phyloP scores from a whole-genome alignment of 2,888 invertebrate genomes.

The Brachyptera putata region DNA sequence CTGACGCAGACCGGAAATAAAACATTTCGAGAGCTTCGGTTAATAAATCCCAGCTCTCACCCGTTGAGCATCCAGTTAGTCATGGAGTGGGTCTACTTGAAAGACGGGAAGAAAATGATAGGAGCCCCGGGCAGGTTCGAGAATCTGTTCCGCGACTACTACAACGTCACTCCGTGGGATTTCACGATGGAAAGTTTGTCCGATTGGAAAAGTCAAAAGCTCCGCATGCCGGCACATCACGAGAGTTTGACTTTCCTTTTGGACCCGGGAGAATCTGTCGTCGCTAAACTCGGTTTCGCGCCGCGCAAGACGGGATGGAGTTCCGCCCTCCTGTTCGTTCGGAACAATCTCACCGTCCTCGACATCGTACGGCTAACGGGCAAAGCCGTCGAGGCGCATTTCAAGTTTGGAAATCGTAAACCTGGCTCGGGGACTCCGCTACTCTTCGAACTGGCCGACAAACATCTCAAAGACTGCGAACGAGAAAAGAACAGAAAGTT shows the following conservation, averaged over 20 bases:
- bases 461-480: constrained; percentile 58
- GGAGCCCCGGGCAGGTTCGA: constrained; percentile 4
- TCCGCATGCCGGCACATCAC: constrained; percentile 43
- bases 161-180: constrained; percentile 1
- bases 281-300: constrained; percentile 49
- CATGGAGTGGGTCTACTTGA: constrained; percentile 59
- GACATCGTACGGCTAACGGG: constrained; percentile 81
- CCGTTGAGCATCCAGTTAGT: constrained; percentile 69
- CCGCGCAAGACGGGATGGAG: constrained; percentile 47
- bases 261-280: constrained; percentile 53
- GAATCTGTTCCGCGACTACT: not conserved
- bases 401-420: constrained; percentile 83
- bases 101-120: constrained; percentile 16
- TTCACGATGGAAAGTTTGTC: not conserved
- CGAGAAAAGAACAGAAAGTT: constrained; percentile 43
- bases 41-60: constrained; percentile 67
- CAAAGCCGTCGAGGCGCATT: constrained; percentile 78
- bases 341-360: constrained; percentile 90
- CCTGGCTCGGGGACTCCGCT: constrained; percentile 73
- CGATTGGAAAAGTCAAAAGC: not conserved
- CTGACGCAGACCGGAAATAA: constrained; percentile 70
- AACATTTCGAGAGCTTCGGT: constrained; percentile 58
- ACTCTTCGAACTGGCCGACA: constrained; percentile 73
- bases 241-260: constrained; percentile 55
- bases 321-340: constrained; percentile 51